A percentile compares a stretch with the other conserved stretches of the same genome.
Evolutionary conservation across 2,888 invertebrate species (phyloP).

Genomic region (Slavum lentiscoides): DNA sequence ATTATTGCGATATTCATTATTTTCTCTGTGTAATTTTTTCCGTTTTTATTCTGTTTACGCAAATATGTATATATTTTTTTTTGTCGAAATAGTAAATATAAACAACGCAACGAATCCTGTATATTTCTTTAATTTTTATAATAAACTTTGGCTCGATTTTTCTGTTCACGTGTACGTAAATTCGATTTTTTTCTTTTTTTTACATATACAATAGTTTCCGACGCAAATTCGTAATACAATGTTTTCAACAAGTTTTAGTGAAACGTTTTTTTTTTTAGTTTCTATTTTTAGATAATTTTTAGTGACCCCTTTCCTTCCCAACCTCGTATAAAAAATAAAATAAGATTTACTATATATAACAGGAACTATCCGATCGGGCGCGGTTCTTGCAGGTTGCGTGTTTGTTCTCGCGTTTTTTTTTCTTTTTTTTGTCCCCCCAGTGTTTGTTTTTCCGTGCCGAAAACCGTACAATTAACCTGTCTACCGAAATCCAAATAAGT

Average conservation of each 20-base stretch:
- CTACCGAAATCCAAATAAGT: slow-evolving; percentile 45
- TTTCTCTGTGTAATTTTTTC: too few relatives aligned
- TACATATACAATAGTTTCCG: neutral
- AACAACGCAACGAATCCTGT: too few relatives aligned
- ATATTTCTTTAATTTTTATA: too few relatives aligned
- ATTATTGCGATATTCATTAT: too few relatives aligned
- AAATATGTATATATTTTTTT: too few relatives aligned
- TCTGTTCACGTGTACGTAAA: too few relatives aligned
- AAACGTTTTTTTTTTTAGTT: neutral
- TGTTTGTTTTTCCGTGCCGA: slow-evolving; percentile 43
- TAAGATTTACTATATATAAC: too few relatives aligned
- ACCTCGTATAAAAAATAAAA: neutral
- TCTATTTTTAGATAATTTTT: neutral
- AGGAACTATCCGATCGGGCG: slow-evolving; percentile 36
- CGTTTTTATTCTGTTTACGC: too few relatives aligned
- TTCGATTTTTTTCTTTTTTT: too few relatives aligned
- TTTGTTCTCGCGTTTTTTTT: slow-evolving; percentile 27
- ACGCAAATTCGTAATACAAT: neutral
- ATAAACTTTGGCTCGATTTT: too few relatives aligned
- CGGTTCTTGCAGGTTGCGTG: slow-evolving; percentile 38
- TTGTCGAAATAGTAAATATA: too few relatives aligned
- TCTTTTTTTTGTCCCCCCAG: neutral
- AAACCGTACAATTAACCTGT: slow-evolving; percentile 48
- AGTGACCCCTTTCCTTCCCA: neutral
- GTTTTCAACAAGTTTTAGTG: neutral